phyloP scores from a whole-genome alignment of 2,113 vertebrate species.

The Ailuropoda melanoleuca region DNA sequence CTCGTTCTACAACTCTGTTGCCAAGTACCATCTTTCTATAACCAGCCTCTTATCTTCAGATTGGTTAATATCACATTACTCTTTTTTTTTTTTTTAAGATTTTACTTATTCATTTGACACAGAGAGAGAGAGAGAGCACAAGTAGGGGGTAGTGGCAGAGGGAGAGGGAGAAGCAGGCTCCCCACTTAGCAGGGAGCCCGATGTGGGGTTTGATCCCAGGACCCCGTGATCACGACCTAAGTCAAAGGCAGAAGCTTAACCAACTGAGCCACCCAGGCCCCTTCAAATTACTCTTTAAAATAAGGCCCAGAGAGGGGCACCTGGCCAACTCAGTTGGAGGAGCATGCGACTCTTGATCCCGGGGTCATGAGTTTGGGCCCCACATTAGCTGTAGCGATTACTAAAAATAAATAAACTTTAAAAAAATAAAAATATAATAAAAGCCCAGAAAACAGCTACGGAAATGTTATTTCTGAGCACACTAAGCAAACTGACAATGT shows the following conservation, averaged over 20 bases:
- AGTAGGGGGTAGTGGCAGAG: too few species aligned
- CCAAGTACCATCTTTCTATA: background rate
- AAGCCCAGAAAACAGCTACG: background rate
- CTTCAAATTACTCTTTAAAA: background rate
- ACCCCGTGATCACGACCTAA: too few species aligned
- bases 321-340: background rate
- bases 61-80: background rate
- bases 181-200: too few species aligned
- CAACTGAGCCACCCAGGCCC: too few species aligned
- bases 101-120: background rate
- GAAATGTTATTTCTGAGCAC: constrained; percentile 35
- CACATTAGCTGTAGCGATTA: background rate
- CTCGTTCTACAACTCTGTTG: background rate
- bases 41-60: background rate
- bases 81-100: background rate
- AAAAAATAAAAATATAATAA: background rate
- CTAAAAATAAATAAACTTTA: background rate
- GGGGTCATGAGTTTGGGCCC: background rate
- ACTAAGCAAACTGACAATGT: background rate
- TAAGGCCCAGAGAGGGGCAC: background rate
- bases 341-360: background rate
- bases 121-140: background rate
- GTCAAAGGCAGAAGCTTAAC: too few species aligned
- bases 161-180: too few species aligned
- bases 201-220: too few species aligned